These are phyloP conservation scores for Nipponia nippon DNA, from an alignment of 2,113 vertebrate genomes.

Conservation along the genomic window DNA sequence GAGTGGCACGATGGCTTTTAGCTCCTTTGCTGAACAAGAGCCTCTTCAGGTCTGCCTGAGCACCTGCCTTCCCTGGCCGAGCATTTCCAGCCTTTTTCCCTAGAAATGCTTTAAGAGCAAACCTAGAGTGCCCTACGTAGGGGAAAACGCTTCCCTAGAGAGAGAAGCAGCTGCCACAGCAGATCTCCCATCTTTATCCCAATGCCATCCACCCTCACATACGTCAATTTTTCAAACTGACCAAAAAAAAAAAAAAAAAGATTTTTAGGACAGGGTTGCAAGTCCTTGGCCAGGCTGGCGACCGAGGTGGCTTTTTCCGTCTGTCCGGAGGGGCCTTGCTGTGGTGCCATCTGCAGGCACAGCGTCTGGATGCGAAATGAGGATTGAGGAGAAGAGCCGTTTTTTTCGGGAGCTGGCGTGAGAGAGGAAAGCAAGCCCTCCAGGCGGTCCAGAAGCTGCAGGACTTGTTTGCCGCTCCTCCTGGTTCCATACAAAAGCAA, in stretches of 20 bases:
- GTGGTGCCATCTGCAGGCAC: slow-evolving; percentile 42
- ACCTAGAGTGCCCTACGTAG: background rate
- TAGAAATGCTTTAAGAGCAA: background rate
- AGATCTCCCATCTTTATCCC: background rate
- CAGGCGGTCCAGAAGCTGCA: background rate
- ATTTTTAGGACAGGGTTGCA: background rate
- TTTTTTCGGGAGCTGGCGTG: background rate
- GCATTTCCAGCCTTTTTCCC: background rate
- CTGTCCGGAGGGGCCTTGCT: background rate
- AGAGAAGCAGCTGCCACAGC: background rate
- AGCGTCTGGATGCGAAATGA: background rate
- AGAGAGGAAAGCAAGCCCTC: background rate
- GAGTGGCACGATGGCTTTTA: accelerated
- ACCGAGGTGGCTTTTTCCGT: background rate
- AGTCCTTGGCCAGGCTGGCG: background rate
- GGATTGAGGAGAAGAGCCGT: background rate
- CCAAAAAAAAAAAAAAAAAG: background rate
- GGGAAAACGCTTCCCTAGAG: background rate
- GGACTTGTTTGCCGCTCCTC: background rate
- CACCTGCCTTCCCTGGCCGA: background rate
- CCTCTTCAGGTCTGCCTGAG: background rate
- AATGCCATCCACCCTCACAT: background rate
- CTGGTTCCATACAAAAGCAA: background rate
- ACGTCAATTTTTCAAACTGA: background rate
- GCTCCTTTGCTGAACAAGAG: background rate